These are phyloP conservation scores for Callospermophilus lateralis DNA, from an alignment of 2,113 vertebrate species.

Conservation along the genomic window DNA sequence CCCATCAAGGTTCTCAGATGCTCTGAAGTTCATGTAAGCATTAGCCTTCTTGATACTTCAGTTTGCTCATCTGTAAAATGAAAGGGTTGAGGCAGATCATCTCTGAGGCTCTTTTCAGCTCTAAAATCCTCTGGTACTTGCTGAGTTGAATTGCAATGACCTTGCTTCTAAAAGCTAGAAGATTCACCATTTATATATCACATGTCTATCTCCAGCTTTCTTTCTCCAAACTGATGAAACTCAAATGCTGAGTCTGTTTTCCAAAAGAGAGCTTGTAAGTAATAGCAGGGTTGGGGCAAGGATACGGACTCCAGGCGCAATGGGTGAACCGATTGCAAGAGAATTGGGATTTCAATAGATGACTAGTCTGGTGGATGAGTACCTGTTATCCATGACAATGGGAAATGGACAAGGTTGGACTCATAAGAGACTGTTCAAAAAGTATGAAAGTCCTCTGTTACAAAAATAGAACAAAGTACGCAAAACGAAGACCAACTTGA, in stretches of 20 bases:
- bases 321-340: not conserved
- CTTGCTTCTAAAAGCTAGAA: not conserved
- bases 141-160: slow-evolving; percentile 10
- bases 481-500: not conserved
- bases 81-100: slow-evolving; percentile 3
- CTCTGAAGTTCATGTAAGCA: not conserved
- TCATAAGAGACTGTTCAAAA: not conserved
- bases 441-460: not conserved
- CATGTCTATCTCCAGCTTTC: not conserved
- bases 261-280: not conserved
- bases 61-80: slow-evolving; percentile 38
- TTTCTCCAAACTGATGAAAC: not conserved
- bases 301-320: not conserved
- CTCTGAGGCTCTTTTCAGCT: slow-evolving; percentile 8
- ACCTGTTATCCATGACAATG: slow-evolving; percentile 58
- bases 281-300: not conserved
- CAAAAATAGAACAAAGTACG: slow-evolving; percentile 12
- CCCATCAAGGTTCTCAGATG: not conserved
- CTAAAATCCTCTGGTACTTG: not conserved
- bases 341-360: slow-evolving; percentile 17
- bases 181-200: too few relatives aligned
- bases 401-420: not conserved
- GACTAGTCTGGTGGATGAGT: not conserved
- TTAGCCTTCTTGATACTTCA: not conserved
- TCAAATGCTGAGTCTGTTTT: not conserved